A percentile compares a stretch with the other conserved stretches of the same genome.
Conservation (phyloP, 2,113 vertebrate species). For the Chaetura pelagica region DNA sequence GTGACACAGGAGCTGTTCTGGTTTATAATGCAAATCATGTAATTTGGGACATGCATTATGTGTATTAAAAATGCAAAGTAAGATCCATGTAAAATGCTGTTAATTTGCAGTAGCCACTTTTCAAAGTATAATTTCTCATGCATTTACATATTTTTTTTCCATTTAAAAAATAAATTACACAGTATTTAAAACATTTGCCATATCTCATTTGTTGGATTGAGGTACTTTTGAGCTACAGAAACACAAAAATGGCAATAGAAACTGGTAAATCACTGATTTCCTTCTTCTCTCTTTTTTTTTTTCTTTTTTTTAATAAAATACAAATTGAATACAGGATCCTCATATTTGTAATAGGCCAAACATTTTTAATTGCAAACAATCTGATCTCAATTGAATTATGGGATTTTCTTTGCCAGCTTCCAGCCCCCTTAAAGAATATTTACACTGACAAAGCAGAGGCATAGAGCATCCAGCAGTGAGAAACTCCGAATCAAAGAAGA, state of each 20-base stretch:
- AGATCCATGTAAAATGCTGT: conserved; percentile 63
- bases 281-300: not conserved
- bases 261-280: conserved; percentile 6
- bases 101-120: conserved; percentile 70
- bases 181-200: conserved; percentile 45
- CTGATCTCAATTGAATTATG: not conserved
- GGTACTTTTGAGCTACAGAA: conserved; percentile 17
- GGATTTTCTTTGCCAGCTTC: not conserved
- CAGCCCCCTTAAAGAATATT: not conserved
- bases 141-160: conserved; percentile 71
- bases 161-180: conserved; percentile 39
- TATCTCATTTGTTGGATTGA: conserved; percentile 31
- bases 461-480: not conserved
- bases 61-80: conserved; percentile 75
- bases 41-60: conserved; percentile 70
- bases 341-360: not conserved
- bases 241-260: not conserved
- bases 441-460: not conserved
- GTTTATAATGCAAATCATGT: conserved; percentile 74
- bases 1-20: conserved; percentile 54
- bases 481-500: not conserved
- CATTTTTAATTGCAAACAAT: conserved; percentile 11
- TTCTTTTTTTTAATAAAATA: not conserved
- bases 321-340: not conserved
- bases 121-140: conserved; percentile 66